A percentile compares a stretch with the other conserved stretches of the same genome.
These are phyloP conservation scores for Schizopygopsis malacanthus DNA, from an alignment of 2,797 vertebrate species.

Conservation along the genomic window DNA sequence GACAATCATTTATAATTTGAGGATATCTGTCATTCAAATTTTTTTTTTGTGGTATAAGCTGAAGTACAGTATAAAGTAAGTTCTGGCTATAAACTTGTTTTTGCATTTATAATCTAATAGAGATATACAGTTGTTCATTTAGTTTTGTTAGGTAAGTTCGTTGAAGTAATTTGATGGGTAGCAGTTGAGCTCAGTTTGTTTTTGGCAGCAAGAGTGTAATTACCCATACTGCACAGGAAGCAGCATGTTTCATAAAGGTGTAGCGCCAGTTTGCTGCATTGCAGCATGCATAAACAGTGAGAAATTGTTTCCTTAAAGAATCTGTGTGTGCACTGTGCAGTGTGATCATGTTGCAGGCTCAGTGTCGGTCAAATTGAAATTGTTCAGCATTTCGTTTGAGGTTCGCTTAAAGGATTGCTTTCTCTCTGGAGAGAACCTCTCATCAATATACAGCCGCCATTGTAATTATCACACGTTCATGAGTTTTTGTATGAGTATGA, in stretches of 20 bases:
- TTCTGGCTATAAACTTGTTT: not conserved
- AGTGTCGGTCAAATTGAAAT: not conserved
- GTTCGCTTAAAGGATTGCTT: not conserved
- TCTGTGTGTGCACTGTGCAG: not conserved
- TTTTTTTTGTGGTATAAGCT: not conserved
- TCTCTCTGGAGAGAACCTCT: conserved; percentile 1
- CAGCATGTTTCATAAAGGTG: conserved; percentile 6
- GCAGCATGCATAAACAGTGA: conserved; percentile 18
- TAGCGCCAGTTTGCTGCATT: conserved; percentile 9
- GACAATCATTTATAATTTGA: not conserved
- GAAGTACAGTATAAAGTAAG: not conserved
- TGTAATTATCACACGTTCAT: not conserved
- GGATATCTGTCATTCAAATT: not conserved
- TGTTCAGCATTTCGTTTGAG: conserved; percentile 11
- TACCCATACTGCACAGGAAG: conserved; percentile 50
- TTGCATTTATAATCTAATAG: not conserved
- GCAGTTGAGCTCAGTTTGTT: conserved; percentile 1
- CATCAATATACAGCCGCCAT: not conserved
- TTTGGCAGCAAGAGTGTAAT: conserved; percentile 44
- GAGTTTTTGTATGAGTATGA: no score
- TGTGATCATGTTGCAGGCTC: not conserved
- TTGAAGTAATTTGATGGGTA: not conserved
- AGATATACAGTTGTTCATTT: not conserved
- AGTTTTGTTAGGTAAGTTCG: not conserved
- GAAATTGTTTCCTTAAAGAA: not conserved